These are phyloP conservation scores for Chiridota heheva DNA, from an alignment of 35 echinoderm and acorn worm genomes.

Conservation along the genomic window DNA sequence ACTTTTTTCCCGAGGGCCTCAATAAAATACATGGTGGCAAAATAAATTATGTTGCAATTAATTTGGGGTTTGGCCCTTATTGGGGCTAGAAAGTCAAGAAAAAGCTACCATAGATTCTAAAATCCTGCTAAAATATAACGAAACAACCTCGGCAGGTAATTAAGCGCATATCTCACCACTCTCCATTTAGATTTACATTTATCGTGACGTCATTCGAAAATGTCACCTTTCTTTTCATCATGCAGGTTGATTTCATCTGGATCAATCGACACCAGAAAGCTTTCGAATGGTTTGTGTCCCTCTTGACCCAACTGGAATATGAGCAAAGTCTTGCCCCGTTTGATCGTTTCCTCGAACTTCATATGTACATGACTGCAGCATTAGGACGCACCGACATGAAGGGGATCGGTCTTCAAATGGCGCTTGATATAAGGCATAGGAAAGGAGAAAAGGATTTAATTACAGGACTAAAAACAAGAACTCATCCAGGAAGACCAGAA, in stretches of 20 bases:
- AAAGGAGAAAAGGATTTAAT: slow-evolving; percentile 92
- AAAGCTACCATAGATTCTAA: too few species aligned
- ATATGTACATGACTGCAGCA: slow-evolving; percentile 98
- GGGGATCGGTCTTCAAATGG: slow-evolving; percentile 98
- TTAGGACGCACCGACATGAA: slow-evolving; percentile 97
- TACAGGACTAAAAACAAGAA: slow-evolving; percentile 94
- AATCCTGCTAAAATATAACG: too few species aligned
- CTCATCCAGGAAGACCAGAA: slow-evolving; percentile 91
- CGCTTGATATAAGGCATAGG: slow-evolving; percentile 92
- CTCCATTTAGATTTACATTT: too few species aligned
- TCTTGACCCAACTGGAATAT: slow-evolving; percentile 88
- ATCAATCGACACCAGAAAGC: slow-evolving; percentile 96
- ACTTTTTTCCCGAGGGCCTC: too few species aligned
- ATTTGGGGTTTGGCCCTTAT: too few species aligned
- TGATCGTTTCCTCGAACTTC: slow-evolving; percentile 90
- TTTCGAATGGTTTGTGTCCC: slow-evolving; percentile 97
- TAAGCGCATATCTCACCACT: too few species aligned
- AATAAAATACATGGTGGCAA: too few species aligned
- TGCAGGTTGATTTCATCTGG: slow-evolving; percentile 98
- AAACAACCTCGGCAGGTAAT: too few species aligned
- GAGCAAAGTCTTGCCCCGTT: slow-evolving; percentile 83
- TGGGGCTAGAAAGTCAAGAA: too few species aligned
- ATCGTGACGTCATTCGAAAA: not conserved
- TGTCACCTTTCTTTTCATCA: not conserved
- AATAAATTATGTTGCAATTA: too few species aligned